Evolutionary conservation across 2,797 vertebrate genomes (phyloP), one percentile per base, ranked within the genome.

Genomic region (Bradypus variegatus): DNA sequence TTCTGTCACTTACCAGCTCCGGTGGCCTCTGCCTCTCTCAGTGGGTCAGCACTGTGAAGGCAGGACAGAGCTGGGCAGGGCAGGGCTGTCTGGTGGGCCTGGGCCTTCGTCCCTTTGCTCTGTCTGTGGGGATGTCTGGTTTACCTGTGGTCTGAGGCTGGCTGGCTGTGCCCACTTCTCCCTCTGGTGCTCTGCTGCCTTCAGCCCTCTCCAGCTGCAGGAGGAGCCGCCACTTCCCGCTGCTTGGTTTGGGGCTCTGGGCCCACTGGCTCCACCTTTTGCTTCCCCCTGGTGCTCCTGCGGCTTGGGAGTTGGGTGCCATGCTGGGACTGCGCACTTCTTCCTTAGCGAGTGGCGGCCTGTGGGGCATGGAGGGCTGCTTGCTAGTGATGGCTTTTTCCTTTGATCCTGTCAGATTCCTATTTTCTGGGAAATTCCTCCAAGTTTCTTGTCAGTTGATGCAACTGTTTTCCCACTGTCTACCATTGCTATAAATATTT

Each of bases 311-410:
- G 3, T 3, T 29, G 12, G 73, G 50, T 11, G 50, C 50, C 50
- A 14, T 50, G 50, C 50, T 11, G 11, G 10, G 50, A 14, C 50
- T 50, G 50, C 50, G 14, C 11, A 8, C 23, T 9, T n/a, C 1
- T 3, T 38, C 58, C 21, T 2, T 5, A 36, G 1, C 0, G 10
- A 45, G 25, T 53, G 0, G 7, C 4, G 8, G 45, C 38, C 72
- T 12, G 0, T 10, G 5, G 1, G 2, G 11, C 38, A 8, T 9
- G 13, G 3, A 1, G 12, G 14, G 9, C 38, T 10, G 18, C 64
- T 55, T 4, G 0, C 48, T 53, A 1, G 9, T 31, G 25, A 25
- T 8, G 4, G 8, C 50, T 8, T 16, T 41, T 15, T 15, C 48
- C 11, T 0, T 16, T 5, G 50, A 8, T 41, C 27, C 33, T 25